phyloP scores from a whole-genome alignment of 2,113 vertebrate genomes.

The Phrynosoma platyrhinos region DNA sequence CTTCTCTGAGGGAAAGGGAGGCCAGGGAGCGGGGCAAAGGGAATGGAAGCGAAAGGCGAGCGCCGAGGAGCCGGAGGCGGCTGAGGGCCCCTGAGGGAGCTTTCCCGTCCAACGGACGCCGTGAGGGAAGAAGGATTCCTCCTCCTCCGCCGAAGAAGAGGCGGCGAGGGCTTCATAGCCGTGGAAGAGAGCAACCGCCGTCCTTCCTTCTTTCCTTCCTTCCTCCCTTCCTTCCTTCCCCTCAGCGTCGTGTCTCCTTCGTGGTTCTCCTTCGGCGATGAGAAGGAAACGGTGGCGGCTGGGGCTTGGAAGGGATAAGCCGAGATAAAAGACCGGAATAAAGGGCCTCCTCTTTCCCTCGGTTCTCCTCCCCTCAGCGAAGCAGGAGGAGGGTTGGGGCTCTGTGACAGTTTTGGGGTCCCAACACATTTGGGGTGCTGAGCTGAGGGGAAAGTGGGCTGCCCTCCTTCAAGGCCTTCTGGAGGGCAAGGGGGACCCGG shows the following conservation, averaged over 20 bases:
- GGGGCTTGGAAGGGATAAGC: constrained; percentile 49
- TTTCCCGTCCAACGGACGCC: too few relatives aligned
- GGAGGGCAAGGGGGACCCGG: constrained; percentile 17
- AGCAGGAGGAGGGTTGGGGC: neutral
- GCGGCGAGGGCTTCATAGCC: too few relatives aligned
- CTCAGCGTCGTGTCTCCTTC: too few relatives aligned
- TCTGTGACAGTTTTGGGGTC: neutral
- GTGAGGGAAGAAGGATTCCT: too few relatives aligned
- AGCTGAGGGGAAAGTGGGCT: neutral
- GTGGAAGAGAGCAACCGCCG: too few relatives aligned
- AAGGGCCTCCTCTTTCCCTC: neutral
- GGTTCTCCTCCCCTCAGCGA: neutral
- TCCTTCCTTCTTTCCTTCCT: neutral
- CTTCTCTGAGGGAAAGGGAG: neutral
- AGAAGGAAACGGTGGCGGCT: constrained; percentile 53
- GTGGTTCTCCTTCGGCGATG: neutral
- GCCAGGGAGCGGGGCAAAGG: too few relatives aligned
- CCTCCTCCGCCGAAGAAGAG: too few relatives aligned
- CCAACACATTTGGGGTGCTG: neutral
- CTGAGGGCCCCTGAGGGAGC: too few relatives aligned
- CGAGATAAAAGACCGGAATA: constrained; percentile 35
- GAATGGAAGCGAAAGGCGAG: too few relatives aligned
- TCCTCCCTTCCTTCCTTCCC: neutral
- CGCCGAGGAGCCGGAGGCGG: too few relatives aligned
- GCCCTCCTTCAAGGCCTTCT: neutral